Evolutionary conservation across 2,888 invertebrate genomes (phyloP).

Genomic region (Campaea margaritaria): DNA sequence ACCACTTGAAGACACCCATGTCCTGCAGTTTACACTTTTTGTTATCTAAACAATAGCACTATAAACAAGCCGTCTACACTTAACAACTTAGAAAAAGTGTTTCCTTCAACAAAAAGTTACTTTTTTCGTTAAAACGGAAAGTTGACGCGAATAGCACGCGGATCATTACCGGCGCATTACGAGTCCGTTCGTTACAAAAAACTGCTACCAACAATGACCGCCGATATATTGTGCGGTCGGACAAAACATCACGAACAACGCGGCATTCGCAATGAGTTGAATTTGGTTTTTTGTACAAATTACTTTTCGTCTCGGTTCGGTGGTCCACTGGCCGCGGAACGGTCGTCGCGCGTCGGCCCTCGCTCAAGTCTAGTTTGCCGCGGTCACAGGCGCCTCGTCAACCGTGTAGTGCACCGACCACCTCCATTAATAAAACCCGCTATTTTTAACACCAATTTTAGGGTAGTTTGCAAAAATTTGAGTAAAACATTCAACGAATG

Average conservation of each 20-base stretch:
- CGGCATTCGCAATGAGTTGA: constrained; percentile 82
- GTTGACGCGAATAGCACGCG: constrained; percentile 63
- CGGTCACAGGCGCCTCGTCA: constrained; percentile 56
- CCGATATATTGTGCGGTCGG: constrained; percentile 83
- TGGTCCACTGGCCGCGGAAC: constrained; percentile 74
- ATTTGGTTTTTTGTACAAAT: constrained; percentile 84
- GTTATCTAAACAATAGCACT: constrained; percentile 46
- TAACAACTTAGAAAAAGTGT: constrained; percentile 25
- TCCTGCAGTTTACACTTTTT: constrained; percentile 71
- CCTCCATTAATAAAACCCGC: constrained; percentile 33
- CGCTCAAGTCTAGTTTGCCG: constrained; percentile 57
- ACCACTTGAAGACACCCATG: constrained; percentile 83
- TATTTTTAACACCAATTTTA: constrained; percentile 22
- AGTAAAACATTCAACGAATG: constrained; percentile 35
- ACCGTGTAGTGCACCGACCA: constrained; percentile 49
- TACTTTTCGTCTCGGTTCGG: constrained; percentile 84
- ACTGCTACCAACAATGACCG: constrained; percentile 80
- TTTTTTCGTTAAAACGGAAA: constrained; percentile 62
- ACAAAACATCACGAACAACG: constrained; percentile 83
- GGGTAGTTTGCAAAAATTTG: constrained; percentile 33
- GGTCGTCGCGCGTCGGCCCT: constrained; percentile 60
- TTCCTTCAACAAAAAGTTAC: constrained; percentile 42
- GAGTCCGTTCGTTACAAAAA: constrained; percentile 67
- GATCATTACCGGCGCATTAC: constrained; percentile 78
- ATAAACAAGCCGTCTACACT: constrained; percentile 43